These are phyloP conservation scores for Stichopus horrens DNA, from an alignment of 53 echinoderm and acorn worm species.

Conservation along the genomic window DNA sequence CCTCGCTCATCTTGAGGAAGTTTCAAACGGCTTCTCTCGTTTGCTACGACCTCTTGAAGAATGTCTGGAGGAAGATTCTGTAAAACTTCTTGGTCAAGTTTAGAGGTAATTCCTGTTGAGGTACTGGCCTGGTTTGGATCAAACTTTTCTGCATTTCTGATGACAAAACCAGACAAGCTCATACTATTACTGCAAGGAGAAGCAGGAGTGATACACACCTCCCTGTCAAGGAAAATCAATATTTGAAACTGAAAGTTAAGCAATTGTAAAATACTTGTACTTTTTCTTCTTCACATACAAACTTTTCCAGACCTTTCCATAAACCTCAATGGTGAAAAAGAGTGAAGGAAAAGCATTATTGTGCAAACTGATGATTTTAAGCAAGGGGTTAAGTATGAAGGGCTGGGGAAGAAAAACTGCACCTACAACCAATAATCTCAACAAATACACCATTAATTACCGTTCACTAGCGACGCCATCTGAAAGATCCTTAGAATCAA, in stretches of 20 bases:
- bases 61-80: slow-evolving; percentile 30
- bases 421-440: too few relatives aligned
- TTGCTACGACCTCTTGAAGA: slow-evolving; percentile 22
- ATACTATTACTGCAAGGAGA: background rate
- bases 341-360: too few relatives aligned
- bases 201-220: background rate
- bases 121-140: slow-evolving; percentile 24
- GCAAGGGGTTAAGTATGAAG: too few relatives aligned
- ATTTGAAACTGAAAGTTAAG: too few relatives aligned
- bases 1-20: background rate
- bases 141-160: background rate
- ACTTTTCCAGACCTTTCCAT: too few relatives aligned
- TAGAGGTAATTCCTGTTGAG: slow-evolving; percentile 19
- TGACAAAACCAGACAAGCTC: background rate
- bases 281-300: too few relatives aligned
- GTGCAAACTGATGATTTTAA: too few relatives aligned
- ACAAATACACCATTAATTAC: too few relatives aligned
- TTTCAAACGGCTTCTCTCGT: slow-evolving; percentile 10
- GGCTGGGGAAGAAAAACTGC: too few relatives aligned
- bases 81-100: slow-evolving; percentile 42
- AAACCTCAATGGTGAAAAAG: too few relatives aligned
- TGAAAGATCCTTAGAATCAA: background rate
- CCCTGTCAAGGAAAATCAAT: background rate
- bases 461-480: background rate
- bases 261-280: too few relatives aligned